Percentiles rank a stretch among this genome's conserved stretches.
phyloP scores from a whole-genome alignment of 1,140 invertebrate genomes.

The Drosophila tani region DNA sequence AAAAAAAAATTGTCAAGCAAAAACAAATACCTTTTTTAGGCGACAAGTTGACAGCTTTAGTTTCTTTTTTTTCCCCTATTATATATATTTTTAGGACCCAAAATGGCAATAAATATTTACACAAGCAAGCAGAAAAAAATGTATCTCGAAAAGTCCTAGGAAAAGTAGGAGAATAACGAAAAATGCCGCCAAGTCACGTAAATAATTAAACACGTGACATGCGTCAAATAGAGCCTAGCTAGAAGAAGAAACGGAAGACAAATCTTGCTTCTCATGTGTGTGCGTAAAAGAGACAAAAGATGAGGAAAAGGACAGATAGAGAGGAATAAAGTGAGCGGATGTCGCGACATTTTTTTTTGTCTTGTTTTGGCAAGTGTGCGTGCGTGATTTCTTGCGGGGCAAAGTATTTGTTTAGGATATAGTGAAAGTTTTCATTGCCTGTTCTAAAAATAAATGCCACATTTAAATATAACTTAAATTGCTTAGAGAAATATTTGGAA shows the following conservation, averaged over 20 bases:
- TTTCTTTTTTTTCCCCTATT: slow-evolving; percentile 2
- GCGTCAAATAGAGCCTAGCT: slow-evolving; percentile 51
- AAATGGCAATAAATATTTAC: slow-evolving; percentile 64
- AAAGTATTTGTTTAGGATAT: slow-evolving; percentile 28
- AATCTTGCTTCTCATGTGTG: slow-evolving; percentile 3
- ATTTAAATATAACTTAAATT: neutral
- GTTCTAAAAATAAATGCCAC: slow-evolving; percentile 15
- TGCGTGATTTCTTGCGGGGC: slow-evolving; percentile 42
- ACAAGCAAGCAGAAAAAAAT: slow-evolving; percentile 23
- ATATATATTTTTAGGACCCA: slow-evolving; percentile 16
- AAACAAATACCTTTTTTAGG: slow-evolving; percentile 2
- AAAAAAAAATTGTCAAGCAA: neutral
- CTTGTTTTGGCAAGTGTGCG: slow-evolving; percentile 48
- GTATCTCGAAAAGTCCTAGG: slow-evolving; percentile 11
- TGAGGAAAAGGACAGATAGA: neutral
- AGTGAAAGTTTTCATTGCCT: slow-evolving; percentile 21
- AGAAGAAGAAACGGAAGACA: slow-evolving; percentile 16
- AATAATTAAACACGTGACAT: slow-evolving; percentile 80
- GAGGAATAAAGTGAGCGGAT: slow-evolving; percentile 28
- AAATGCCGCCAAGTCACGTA: slow-evolving; percentile 75
- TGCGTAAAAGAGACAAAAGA: neutral
- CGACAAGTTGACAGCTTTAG: slow-evolving; percentile 21
- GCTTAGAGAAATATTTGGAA: neutral
- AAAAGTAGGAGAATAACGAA: slow-evolving; percentile 23
- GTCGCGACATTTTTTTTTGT: slow-evolving; percentile 36